Base-by-base conservation (phyloP, 2,888 invertebrate genomes). In the Fragum fragum region DNA sequence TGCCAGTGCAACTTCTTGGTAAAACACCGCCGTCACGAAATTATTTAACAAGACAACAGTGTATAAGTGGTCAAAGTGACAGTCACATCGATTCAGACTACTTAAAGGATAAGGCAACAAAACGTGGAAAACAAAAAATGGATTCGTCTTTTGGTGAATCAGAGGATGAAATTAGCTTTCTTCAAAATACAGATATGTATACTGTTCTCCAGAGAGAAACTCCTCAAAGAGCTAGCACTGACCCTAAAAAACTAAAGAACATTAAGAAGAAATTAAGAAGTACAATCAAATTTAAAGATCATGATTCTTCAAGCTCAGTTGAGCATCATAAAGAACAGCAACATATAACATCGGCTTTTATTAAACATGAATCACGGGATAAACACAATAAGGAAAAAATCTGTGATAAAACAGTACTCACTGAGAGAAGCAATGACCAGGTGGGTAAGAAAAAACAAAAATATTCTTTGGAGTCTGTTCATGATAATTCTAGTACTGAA, bases 101-200 rank as follows among this genome's bases (percentile, higher is more conserved):
- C 2, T 47, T 16, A 47, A 47, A 47, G n/a, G n/a, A n/a, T 3
- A 47, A 16, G 18, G 14, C 47, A n/a, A 14, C 14, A n/a, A 57
- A 14, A 57, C 3, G 3, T 57, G 9, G 2, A 23, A 57, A 57
- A 57, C 16, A 52, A 7, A 52, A 52, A n/a, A 52, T 52, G 21
- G 71, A 16, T 26, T 55, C 76, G n/a, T 81, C 81, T 23, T 28
- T 29, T 29, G 59, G 61, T 47, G 77, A 68, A 26, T 77, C 77
- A 23, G 71, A 70, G 23, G 74, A 81, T 47, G 81, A 81, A 61
- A 59, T 81, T 28, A 63, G 74, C 7, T 36, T 70, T 28, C 57
- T 78, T 6, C 52, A 47, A 32, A 53, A 70, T 59, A 52, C 52
- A 23, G 32, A 66, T 59, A 74, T 74, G 26, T 81, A 81, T 75